These are phyloP conservation scores for Solenopsis fugax DNA, from an alignment of 1,140 invertebrate species.

Conservation along the genomic window DNA sequence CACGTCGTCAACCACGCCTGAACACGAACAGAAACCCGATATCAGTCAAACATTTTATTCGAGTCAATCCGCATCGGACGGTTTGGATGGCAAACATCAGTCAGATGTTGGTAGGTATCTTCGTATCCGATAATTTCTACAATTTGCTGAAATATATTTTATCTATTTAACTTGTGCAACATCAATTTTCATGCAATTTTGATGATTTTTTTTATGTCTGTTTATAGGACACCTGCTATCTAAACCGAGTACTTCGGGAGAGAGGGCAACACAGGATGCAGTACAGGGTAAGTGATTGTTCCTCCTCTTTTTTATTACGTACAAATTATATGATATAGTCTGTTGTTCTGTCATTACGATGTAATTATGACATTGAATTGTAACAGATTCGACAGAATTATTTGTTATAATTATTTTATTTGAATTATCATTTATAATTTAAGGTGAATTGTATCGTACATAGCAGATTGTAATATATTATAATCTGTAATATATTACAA, in stretches of 20 bases:
- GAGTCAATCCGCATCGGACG: slow-evolving; percentile 82
- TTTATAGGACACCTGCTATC: slow-evolving; percentile 84
- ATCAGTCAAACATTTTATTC: slow-evolving; percentile 86
- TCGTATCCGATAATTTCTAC: slow-evolving; percentile 39
- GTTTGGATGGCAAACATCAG: slow-evolving; percentile 82
- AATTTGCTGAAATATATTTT: slow-evolving; percentile 26
- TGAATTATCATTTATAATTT: background rate
- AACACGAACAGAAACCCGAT: slow-evolving; percentile 84
- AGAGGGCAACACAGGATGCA: slow-evolving; percentile 84
- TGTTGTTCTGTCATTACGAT: slow-evolving; percentile 37
- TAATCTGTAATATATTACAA: slow-evolving; percentile 16
- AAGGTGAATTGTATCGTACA: background rate
- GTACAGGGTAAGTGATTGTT: slow-evolving; percentile 85
- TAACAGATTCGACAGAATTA: slow-evolving; percentile 17
- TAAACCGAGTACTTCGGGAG: slow-evolving; percentile 86
- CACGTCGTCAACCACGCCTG: slow-evolving; percentile 78
- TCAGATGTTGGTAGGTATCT: slow-evolving; percentile 83
- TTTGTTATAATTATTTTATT: slow-evolving; percentile 11
- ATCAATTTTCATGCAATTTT: background rate
- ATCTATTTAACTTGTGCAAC: slow-evolving; percentile 21
- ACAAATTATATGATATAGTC: slow-evolving; percentile 29
- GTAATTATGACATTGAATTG: background rate
- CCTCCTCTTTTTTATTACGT: slow-evolving; percentile 8
- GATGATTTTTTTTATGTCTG: slow-evolving; percentile 67
- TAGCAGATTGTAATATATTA: slow-evolving; percentile 5